Evolutionary conservation across 2,797 vertebrate species (phyloP), one percentile per base, ranked within the genome.

Genomic region (Micromesistius poutassou): DNA sequence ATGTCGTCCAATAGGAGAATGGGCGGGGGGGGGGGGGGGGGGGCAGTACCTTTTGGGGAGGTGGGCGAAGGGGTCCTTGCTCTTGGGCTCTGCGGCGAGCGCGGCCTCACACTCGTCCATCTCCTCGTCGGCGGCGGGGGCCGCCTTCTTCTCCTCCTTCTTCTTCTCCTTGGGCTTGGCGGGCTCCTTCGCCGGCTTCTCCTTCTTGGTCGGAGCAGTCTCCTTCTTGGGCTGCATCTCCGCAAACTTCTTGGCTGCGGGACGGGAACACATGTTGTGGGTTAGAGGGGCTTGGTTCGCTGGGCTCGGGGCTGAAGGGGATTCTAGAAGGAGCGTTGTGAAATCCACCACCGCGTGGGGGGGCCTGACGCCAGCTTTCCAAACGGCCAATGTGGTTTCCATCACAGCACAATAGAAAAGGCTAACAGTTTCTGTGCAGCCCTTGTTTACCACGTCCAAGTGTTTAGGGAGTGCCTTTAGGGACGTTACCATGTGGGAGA

Each of bases 151-250:
- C 87, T 95, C 94, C 42, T 96, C 95, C 81, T 96, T 96, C 78
- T 96, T 94, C 85, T 96, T 95, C 84, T 96, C 96, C 87, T 96
- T 92, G 73, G 91, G 92, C 81, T 95, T 95, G 78, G 90, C 90
- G 80, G 87, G 85, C 36, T 96, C 95, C 77, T 94, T 94, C 2
- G 87, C 87, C 4, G 80, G 93, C 78, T 97, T 98, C 85, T 98
- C 96, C 78, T 97, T 97, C 88, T 96, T 95, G 2, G 62, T 28
- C n/a, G 94, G 84, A 10, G 94, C 86, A 1, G 91, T 30, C 3
- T 98, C 96, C 79, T 96, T 97, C 85, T 95, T 97, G 31, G 97
- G 96, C 89, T 98, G 96, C 86, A 95, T 93, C 82, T 98, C 96
- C 0, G 96, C 91, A 93, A 98, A 98, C 86, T 96, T 98, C 88